phyloP scores from a whole-genome alignment of 2,888 invertebrate species.

The Melanchra persicariae region DNA sequence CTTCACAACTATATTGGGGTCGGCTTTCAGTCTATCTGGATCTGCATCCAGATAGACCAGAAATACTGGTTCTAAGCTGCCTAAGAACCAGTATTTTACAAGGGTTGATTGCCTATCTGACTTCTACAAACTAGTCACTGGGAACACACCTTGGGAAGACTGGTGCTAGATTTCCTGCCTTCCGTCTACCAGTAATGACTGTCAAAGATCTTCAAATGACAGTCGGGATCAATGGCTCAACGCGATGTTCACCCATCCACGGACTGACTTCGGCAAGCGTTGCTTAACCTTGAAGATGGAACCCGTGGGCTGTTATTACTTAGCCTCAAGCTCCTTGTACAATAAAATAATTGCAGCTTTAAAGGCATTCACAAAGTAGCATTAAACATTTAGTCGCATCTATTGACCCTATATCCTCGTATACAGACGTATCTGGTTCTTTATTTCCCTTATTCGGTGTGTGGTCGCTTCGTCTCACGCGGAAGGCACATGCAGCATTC shows the following conservation, averaged over 20 bases:
- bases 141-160: no score
- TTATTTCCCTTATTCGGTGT: slow-evolving; percentile 79
- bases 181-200: background rate
- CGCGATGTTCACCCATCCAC: no score
- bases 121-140: no score
- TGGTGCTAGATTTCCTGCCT: background rate
- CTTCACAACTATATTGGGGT: no score
- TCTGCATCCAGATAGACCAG: no score
- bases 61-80: no score
- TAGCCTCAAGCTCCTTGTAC: background rate
- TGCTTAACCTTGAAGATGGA: background rate
- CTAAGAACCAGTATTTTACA: no score
- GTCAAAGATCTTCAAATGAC: background rate
- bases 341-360: background rate
- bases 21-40: no score
- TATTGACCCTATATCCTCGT: slow-evolving; percentile 46
- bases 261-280: background rate
- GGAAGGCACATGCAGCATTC: slow-evolving; percentile 61
- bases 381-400: slow-evolving; percentile 36
- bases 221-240: background rate
- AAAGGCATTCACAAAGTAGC: background rate
- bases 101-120: no score
- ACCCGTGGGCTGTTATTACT: no score
- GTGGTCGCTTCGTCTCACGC: slow-evolving; percentile 68
- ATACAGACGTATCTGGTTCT: slow-evolving; percentile 66